phyloP scores from a whole-genome alignment of 2,113 vertebrate genomes.

The Brachirus orientalis region DNA sequence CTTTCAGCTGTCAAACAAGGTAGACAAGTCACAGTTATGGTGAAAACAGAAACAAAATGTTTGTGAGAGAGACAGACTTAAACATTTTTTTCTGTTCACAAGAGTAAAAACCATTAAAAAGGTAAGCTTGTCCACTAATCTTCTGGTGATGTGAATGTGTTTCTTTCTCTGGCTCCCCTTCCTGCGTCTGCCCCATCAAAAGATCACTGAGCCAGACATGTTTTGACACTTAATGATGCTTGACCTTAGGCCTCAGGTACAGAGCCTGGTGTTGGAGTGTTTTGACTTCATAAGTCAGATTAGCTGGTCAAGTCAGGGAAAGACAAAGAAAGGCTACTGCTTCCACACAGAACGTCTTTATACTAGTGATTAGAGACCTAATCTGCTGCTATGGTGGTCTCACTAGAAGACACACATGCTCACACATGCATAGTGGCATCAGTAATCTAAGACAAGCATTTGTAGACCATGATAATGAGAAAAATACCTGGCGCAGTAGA shows the following conservation, averaged over 20 bases:
- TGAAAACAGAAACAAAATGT: constrained; percentile 54
- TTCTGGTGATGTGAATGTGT: constrained; percentile 62
- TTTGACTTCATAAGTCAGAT: constrained; percentile 71
- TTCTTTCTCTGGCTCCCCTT: constrained; percentile 54
- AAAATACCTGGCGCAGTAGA: background rate
- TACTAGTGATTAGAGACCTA: constrained; percentile 72
- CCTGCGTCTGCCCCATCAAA: constrained; percentile 30
- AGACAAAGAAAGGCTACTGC: constrained; percentile 55
- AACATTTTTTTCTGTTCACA: constrained; percentile 46
- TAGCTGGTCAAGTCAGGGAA: constrained; percentile 58
- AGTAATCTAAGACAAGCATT: constrained; percentile 24
- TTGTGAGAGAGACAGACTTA: constrained; percentile 44
- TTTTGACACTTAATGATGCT: constrained; percentile 71
- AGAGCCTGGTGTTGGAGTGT: constrained; percentile 60
- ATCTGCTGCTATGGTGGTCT: constrained; percentile 74
- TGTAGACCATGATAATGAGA: background rate
- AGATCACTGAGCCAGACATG: constrained; percentile 64
- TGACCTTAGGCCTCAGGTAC: constrained; percentile 55
- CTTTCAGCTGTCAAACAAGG: constrained; percentile 53
- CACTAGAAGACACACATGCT: constrained; percentile 19
- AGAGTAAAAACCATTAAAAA: constrained; percentile 54
- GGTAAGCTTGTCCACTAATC: constrained; percentile 59
- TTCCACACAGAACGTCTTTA: constrained; percentile 73
- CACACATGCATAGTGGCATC: constrained; percentile 13
- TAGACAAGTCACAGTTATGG: constrained; percentile 51